Conservation (phyloP, 2,888 invertebrate species). For the Apoda limacodes region DNA sequence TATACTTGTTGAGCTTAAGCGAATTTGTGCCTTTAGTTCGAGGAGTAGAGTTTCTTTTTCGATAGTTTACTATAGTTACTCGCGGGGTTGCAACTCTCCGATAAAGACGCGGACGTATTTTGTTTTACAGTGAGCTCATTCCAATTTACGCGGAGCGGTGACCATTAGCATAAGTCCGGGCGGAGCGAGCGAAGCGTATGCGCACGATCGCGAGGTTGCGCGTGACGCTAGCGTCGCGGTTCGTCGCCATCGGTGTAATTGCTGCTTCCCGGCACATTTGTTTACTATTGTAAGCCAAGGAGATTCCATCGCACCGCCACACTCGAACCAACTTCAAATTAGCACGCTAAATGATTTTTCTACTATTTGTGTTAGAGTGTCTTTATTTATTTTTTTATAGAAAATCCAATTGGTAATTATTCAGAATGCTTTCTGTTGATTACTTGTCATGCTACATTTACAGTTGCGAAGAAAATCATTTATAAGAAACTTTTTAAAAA, state of each 20-base stretch:
- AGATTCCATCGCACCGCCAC: constrained; percentile 60
- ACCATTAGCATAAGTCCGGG: constrained; percentile 66
- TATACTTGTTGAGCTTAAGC: no score
- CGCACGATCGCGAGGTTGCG: constrained; percentile 48
- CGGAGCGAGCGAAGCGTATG: constrained; percentile 46
- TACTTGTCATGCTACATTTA: no score
- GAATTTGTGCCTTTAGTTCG: no score
- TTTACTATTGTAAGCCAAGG: constrained; percentile 66
- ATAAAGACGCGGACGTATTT: constrained; percentile 64
- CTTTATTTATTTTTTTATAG: no score
- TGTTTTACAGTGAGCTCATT: constrained; percentile 58
- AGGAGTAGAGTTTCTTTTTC: no score
- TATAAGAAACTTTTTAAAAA: no score
- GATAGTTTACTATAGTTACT: no score
- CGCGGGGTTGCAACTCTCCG: no score
- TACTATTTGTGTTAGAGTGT: constrained; percentile 20
- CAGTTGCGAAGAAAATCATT: no score
- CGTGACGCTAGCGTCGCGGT: constrained; percentile 34
- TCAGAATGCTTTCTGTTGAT: no score
- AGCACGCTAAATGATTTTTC: constrained; percentile 39
- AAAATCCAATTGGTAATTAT: no score
- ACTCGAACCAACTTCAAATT: constrained; percentile 55
- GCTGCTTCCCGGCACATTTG: constrained; percentile 62
- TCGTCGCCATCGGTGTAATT: constrained; percentile 42
- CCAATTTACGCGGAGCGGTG: constrained; percentile 64